phyloP scores from a whole-genome alignment of 1,140 invertebrate genomes.

The Drosophila athabasca region DNA sequence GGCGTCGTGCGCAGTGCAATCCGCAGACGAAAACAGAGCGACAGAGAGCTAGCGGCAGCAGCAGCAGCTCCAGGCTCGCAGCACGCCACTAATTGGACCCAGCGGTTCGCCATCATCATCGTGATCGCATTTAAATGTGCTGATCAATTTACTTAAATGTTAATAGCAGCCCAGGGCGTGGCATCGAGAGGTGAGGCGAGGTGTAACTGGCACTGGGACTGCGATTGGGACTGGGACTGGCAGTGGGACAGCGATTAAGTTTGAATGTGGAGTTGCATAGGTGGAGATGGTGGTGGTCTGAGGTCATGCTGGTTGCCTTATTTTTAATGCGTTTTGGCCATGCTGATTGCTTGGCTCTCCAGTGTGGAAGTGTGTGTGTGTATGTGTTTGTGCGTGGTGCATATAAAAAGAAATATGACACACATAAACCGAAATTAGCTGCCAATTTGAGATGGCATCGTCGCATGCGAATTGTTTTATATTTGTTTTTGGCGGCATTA shows the following conservation, averaged over 20 bases:
- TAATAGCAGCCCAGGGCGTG: constrained; percentile 71
- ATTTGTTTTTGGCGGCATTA: constrained; percentile 73
- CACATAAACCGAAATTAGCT: constrained; percentile 77
- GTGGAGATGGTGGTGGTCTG: constrained; percentile 13
- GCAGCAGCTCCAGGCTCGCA: constrained; percentile 47
- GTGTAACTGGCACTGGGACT: neutral
- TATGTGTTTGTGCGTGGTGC: constrained; percentile 1
- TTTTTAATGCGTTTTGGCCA: constrained; percentile 40
- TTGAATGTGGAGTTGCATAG: constrained; percentile 18
- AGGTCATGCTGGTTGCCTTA: constrained; percentile 64
- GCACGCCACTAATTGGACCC: constrained; percentile 77
- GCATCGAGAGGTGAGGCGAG: constrained; percentile 7
- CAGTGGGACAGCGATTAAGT: constrained; percentile 17
- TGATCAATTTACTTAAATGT: constrained; percentile 81
- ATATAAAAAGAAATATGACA: constrained; percentile 67
- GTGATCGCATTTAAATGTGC: constrained; percentile 81
- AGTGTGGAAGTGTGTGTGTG: constrained; percentile 10
- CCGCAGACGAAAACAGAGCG: constrained; percentile 24
- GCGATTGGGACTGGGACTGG: neutral
- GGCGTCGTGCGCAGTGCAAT: constrained; percentile 66
- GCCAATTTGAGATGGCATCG: constrained; percentile 72
- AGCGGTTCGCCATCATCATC: constrained; percentile 60
- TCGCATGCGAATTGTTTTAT: constrained; percentile 78
- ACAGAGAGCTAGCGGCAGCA: constrained; percentile 26
- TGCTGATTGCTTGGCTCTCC: constrained; percentile 13